Evolutionary conservation across 1,140 invertebrate genomes (phyloP), one percentile per base, ranked within the genome.

Genomic region (Ceratina calcarata): DNA sequence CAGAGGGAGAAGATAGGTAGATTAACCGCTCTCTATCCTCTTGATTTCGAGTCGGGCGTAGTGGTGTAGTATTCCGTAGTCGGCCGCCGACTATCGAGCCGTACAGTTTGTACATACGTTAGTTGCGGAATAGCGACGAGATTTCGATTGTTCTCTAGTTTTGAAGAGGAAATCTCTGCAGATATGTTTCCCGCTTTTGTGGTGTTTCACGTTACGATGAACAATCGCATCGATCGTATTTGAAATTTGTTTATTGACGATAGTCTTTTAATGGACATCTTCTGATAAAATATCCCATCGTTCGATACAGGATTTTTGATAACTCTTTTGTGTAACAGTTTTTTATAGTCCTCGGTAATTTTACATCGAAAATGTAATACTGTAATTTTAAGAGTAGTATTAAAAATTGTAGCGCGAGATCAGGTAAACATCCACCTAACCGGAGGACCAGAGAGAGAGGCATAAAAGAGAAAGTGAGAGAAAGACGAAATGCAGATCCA

Each of bases 51-150:
- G 71, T 71, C 69, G n/a, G 57, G 55, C 70, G 32, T 71, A 53
- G 12, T 4, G 65, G 20, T 15, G 71, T 73, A 72, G 74, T 78
- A 80, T 80, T 77, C 86, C 84, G 83, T 82, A 82, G 62, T 75
- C 66, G 75, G 75, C 77, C 66, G 77, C n/a, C 85, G 87, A 89
- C 90, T 89, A 89, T 87, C 84, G 83, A 74, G 66, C 83, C 65
- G 37, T 37, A 37, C 32, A 37, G 32, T 37, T 37, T 37, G 58
- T 68, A 78, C 74, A 74, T 81, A 77, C 66, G 73, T 69, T 81
- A 77, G 16, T 66, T 60, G 22, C 22, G 51, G 70, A 66, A 73
- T 79, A 79, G 61, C 77, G 70, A 66, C 37, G 77, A 70, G 77
- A 79, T 79, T 79, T 79, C 77, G 37, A 79, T 22, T 66, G 69